These are phyloP conservation scores for Atopsyche davidsoni DNA, from an alignment of 1,140 invertebrate species.

Conservation along the genomic window DNA sequence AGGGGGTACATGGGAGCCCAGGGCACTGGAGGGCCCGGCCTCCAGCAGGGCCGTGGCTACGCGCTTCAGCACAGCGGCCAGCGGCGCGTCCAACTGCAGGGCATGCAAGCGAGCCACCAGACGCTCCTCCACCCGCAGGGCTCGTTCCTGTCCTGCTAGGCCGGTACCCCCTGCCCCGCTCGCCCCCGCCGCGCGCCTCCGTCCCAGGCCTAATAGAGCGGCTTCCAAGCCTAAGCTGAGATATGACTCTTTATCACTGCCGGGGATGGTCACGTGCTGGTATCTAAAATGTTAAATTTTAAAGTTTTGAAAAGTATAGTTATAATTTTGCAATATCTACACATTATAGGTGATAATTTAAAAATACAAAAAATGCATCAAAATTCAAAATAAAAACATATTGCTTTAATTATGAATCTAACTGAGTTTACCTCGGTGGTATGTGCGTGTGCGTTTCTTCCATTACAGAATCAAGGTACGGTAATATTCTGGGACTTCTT, in stretches of 20 bases:
- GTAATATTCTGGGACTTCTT: conserved; percentile 49
- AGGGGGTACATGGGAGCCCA: conserved; percentile 67
- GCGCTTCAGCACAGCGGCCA: conserved; percentile 55
- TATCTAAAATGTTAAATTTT: conserved; percentile 42
- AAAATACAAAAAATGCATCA: background rate
- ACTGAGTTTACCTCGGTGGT: conserved; percentile 51
- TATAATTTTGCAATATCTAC: background rate
- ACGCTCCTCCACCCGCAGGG: conserved; percentile 64
- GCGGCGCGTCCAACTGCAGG: conserved; percentile 65
- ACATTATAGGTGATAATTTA: background rate
- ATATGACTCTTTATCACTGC: conserved; percentile 69
- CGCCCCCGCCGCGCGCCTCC: conserved; percentile 71
- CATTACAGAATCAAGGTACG: conserved; percentile 50
- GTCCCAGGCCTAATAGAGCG: conserved; percentile 64
- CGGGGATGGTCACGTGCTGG: conserved; percentile 67
- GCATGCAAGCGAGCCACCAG: conserved; percentile 69
- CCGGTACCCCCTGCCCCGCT: conserved; percentile 74
- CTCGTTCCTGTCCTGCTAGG: conserved; percentile 64
- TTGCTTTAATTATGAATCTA: too few relatives aligned
- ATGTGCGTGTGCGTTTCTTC: conserved; percentile 54
- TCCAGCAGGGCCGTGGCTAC: conserved; percentile 59
- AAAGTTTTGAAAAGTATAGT: background rate
- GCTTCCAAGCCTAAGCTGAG: conserved; percentile 61
- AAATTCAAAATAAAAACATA: conserved; percentile 3
- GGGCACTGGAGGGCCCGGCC: conserved; percentile 68